Percentiles rank a stretch among this genome's conserved stretches.
These are phyloP conservation scores for Ips typographus DNA, from an alignment of 1,140 invertebrate species.

Conservation along the genomic window DNA sequence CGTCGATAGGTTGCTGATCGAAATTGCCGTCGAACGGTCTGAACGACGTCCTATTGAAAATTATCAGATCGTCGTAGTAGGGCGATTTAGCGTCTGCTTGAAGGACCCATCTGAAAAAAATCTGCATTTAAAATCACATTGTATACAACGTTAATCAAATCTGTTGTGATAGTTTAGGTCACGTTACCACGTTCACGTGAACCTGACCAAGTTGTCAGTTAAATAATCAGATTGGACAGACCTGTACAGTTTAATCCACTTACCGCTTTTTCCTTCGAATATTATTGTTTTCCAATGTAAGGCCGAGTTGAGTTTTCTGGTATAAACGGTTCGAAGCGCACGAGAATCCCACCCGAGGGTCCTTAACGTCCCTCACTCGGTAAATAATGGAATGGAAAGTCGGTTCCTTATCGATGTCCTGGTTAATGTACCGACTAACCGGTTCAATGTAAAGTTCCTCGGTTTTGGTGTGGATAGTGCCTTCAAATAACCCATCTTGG, in stretches of 20 bases:
- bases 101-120: constrained; percentile 51
- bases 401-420: constrained; percentile 55
- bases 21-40: constrained; percentile 39
- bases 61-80: constrained; percentile 39
- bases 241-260: too few species aligned
- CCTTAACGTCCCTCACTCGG: constrained; percentile 74
- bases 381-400: constrained; percentile 82
- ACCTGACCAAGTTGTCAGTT: too few species aligned
- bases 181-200: too few species aligned
- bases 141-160: too few species aligned
- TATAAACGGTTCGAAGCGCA: constrained; percentile 64
- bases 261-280: too few species aligned
- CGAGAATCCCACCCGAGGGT: constrained; percentile 54
- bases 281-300: too few species aligned
- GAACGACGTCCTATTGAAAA: constrained; percentile 35
- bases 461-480: constrained; percentile 72
- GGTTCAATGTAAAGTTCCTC: constrained; percentile 89
- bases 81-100: constrained; percentile 51
- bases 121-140: background rate
- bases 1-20: constrained; percentile 48
- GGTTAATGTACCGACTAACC: constrained; percentile 67
- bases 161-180: too few species aligned
- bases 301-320: constrained; percentile 44
- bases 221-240: too few species aligned
- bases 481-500: constrained; percentile 84